Conservation (phyloP, 2,888 invertebrate species). For the Tinea pellionella region DNA sequence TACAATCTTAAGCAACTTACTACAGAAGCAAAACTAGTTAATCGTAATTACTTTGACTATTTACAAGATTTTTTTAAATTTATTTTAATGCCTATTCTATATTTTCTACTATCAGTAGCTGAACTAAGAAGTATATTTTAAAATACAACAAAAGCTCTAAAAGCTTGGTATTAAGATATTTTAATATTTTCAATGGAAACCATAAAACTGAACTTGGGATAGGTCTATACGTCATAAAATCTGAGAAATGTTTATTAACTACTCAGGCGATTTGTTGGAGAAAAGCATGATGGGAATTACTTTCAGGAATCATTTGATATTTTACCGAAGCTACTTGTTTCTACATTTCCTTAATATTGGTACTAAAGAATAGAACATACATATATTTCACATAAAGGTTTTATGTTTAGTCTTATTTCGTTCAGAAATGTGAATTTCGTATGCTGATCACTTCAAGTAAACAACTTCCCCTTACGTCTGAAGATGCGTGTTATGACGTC, state of each 20-base stretch:
- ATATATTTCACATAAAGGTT: constrained; percentile 12
- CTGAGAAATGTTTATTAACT: constrained; percentile 11
- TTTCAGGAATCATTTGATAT: constrained; percentile 14
- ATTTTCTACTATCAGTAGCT: too few relatives aligned
- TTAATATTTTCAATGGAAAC: background rate
- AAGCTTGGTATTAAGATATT: too few relatives aligned
- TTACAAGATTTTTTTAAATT: too few relatives aligned
- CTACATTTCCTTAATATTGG: constrained; percentile 2
- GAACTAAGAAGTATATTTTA: too few relatives aligned
- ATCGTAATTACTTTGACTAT: too few relatives aligned
- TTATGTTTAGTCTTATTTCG: constrained; percentile 11
- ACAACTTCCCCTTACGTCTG: background rate
- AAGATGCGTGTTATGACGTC: background rate
- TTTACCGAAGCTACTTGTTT: background rate
- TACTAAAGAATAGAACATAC: constrained; percentile 13
- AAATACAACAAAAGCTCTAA: too few relatives aligned
- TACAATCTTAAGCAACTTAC: too few relatives aligned
- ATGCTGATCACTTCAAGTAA: background rate
- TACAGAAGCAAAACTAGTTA: too few relatives aligned
- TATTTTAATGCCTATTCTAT: too few relatives aligned
- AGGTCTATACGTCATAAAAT: background rate
- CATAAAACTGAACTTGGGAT: background rate
- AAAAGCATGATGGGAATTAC: constrained; percentile 6
- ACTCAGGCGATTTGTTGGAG: constrained; percentile 1
- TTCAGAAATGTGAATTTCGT: background rate